Evolutionary conservation across 2,888 invertebrate species (phyloP).

Genomic region (Athalia cordata): DNA sequence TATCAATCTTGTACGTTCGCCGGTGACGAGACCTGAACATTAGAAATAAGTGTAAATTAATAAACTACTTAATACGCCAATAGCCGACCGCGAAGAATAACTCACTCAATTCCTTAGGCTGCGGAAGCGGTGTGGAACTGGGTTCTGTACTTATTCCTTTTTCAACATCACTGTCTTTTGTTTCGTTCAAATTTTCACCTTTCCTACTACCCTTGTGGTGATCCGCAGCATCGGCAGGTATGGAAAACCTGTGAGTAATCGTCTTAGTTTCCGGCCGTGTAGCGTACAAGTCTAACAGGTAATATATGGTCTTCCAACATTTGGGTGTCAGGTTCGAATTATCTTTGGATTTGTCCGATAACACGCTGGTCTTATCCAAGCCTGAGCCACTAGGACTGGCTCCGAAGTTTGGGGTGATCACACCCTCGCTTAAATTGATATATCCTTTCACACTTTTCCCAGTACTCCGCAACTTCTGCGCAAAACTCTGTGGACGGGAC

Average conservation of each 20-base stretch:
- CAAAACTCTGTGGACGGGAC: slow-evolving; percentile 89
- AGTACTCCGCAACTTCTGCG: slow-evolving; percentile 89
- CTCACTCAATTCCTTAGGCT: slow-evolving; percentile 71
- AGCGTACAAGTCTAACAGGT: slow-evolving; percentile 93
- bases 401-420: slow-evolving; percentile 81
- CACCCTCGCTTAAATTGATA: slow-evolving; percentile 87
- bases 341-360: slow-evolving; percentile 75
- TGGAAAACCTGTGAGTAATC: slow-evolving; percentile 86
- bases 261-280: slow-evolving; percentile 97
- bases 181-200: slow-evolving; percentile 76
- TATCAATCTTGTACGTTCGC: slow-evolving; percentile 84
- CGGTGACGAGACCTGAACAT: slow-evolving; percentile 73
- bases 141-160: slow-evolving; percentile 74
- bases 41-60: neutral
- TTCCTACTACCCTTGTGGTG: slow-evolving; percentile 80
- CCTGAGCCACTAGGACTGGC: slow-evolving; percentile 79
- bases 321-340: slow-evolving; percentile 78
- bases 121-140: slow-evolving; percentile 72
- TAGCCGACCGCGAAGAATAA: slow-evolving; percentile 37
- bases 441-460: slow-evolving; percentile 91
- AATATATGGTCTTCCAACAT: slow-evolving; percentile 96
- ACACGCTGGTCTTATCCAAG: slow-evolving; percentile 74
- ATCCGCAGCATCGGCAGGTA: slow-evolving; percentile 83
- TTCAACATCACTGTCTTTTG: slow-evolving; percentile 77
- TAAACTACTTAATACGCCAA: slow-evolving; percentile 7